Percentiles rank a stretch among this genome's conserved stretches.
Conservation (phyloP, 2,113 vertebrate genomes). For the Girardinichthys multiradiatus region DNA sequence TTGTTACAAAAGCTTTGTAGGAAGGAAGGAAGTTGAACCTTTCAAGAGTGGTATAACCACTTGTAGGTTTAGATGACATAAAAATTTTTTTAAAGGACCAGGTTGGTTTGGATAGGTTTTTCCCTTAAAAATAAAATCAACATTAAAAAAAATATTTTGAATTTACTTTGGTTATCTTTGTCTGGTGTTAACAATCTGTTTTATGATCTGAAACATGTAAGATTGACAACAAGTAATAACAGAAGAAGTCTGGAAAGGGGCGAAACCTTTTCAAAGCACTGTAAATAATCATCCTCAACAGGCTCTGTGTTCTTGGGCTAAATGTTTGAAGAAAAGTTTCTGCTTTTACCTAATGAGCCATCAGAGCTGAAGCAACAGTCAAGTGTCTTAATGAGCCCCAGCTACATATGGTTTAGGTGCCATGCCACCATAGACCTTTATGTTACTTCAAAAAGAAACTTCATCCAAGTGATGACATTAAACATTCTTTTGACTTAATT, state of each 20-base stretch:
- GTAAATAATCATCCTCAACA: slow-evolving; percentile 11
- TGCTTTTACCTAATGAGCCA: slow-evolving; percentile 27
- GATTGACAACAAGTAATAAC: background rate
- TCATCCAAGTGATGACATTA: slow-evolving; percentile 10
- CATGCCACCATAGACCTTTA: slow-evolving; percentile 1
- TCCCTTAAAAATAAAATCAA: background rate
- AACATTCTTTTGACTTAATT: slow-evolving; percentile 41
- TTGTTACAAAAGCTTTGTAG: no score
- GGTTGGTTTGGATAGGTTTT: background rate
- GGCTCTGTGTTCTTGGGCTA: slow-evolving; percentile 1
- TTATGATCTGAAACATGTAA: background rate
- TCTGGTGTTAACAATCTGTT: background rate
- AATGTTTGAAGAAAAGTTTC: background rate
- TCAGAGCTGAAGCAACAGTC: slow-evolving; percentile 37
- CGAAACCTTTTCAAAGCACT: background rate
- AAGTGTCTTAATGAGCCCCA: slow-evolving; percentile 26
- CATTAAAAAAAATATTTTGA: background rate
- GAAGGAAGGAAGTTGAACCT: no score
- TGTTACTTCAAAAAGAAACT: background rate
- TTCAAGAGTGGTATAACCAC: no score
- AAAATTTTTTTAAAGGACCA: no score
- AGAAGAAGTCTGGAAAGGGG: background rate
- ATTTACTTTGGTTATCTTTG: background rate
- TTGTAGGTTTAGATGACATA: no score
- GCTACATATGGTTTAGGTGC: background rate